Conservation (phyloP, 1,140 invertebrate genomes). For the Bombus terrestris region DNA sequence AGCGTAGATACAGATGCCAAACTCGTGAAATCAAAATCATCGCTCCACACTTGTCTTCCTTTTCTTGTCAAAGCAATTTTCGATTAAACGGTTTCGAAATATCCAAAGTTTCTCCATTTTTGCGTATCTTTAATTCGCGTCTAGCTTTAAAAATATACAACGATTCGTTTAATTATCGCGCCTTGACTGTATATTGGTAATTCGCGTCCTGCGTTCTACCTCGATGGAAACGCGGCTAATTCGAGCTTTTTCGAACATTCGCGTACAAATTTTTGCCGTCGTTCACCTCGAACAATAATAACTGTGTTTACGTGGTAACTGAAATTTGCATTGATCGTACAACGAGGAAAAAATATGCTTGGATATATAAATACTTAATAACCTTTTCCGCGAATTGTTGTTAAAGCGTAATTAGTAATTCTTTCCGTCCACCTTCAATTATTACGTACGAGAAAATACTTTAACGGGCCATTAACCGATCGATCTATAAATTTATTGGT, state of each 20-base stretch:
- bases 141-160: background rate
- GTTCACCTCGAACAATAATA: background rate
- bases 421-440: too few species aligned
- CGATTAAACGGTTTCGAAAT: background rate
- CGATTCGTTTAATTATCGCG: too few species aligned
- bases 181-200: fast-evolving
- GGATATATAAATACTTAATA: background rate
- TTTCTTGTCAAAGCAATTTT: background rate
- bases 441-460: too few species aligned
- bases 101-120: too few species aligned
- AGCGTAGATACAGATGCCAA: background rate
- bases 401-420: too few species aligned
- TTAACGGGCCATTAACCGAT: fast-evolving
- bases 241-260: background rate
- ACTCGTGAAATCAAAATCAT: background rate
- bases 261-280: background rate
- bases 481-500: too few species aligned
- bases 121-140: too few species aligned
- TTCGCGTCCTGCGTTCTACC: background rate
- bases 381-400: background rate
- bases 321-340: background rate
- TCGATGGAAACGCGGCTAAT: background rate
- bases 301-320: background rate
- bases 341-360: background rate
- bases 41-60: background rate